These are phyloP conservation scores for Planiliza haematocheilus DNA, from an alignment of 2,113 vertebrate species.

Conservation along the genomic window DNA sequence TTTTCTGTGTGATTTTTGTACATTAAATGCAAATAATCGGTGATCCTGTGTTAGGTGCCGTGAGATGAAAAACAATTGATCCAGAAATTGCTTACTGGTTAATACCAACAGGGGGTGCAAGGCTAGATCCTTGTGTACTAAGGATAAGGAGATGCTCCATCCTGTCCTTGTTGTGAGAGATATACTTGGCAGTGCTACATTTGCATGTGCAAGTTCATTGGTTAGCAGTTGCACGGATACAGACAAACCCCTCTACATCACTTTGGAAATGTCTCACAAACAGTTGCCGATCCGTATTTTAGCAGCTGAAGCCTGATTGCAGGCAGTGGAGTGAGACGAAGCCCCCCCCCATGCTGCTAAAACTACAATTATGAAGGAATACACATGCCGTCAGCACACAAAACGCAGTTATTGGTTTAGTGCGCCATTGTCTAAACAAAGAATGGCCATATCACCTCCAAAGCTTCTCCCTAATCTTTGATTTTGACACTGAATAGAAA, in stretches of 20 bases:
- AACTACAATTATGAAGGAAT: conserved; percentile 70
- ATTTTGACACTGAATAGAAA: conserved; percentile 78
- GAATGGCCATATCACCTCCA: conserved; percentile 75
- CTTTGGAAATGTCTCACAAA: conserved; percentile 49
- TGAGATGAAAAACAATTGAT: not conserved
- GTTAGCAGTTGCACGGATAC: conserved; percentile 29
- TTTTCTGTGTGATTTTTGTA: no score
- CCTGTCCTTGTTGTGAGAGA: conserved; percentile 7
- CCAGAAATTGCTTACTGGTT: conserved; percentile 28
- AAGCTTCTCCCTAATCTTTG: conserved; percentile 79
- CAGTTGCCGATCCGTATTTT: conserved; percentile 61
- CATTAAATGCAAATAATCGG: conserved; percentile 12
- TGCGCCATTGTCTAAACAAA: conserved; percentile 72
- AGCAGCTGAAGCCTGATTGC: conserved; percentile 59
- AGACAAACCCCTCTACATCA: conserved; percentile 40
- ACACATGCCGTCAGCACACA: conserved; percentile 69
- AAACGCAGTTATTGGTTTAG: conserved; percentile 77
- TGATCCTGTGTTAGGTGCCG: conserved; percentile 2
- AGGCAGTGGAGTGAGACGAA: conserved; percentile 62
- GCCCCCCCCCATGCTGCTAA: conserved; percentile 58
- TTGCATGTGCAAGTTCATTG: conserved; percentile 3
- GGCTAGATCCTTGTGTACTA: conserved; percentile 15
- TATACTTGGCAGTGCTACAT: conserved; percentile 17
- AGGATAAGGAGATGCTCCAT: conserved; percentile 32
- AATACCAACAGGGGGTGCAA: conserved; percentile 8